Percentiles rank a stretch among this genome's conserved stretches.
These are phyloP conservation scores for Epinephelus lanceolatus DNA, from an alignment of 2,113 vertebrate species.

Conservation along the genomic window DNA sequence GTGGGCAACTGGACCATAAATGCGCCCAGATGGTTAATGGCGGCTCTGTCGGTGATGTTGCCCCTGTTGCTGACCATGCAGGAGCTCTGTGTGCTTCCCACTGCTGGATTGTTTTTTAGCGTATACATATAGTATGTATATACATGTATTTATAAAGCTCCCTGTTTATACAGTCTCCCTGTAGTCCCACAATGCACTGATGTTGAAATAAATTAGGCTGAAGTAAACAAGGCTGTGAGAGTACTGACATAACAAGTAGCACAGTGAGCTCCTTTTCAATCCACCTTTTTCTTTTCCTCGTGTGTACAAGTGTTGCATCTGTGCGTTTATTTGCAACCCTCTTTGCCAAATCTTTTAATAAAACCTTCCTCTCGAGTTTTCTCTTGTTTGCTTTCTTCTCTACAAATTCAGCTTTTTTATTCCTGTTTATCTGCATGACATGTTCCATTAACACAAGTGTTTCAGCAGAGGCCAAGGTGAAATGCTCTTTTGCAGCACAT, in stretches of 20 bases:
- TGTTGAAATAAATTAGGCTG: neutral
- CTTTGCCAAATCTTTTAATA: neutral
- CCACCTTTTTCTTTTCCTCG: neutral
- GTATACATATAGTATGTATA: neutral
- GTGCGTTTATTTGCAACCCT: neutral
- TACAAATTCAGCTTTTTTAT: conserved; percentile 29
- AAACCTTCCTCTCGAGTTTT: conserved; percentile 1
- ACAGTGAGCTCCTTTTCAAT: neutral
- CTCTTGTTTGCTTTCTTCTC: conserved; percentile 17
- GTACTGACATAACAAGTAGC: neutral
- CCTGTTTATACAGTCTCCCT: neutral
- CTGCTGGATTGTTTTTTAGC: neutral
- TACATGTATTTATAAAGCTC: neutral
- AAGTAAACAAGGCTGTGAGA: neutral
- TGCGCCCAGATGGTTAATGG: neutral
- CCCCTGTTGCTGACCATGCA: neutral
- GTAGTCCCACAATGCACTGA: neutral
- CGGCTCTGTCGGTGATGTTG: neutral
- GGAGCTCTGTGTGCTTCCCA: neutral
- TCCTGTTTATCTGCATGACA: conserved; percentile 63
- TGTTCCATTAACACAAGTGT: conserved; percentile 88
- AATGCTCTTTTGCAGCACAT: conserved; percentile 47
- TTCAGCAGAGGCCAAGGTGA: conserved; percentile 73
- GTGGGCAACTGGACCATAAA: neutral
- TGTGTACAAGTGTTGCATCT: neutral